Evolutionary conservation across 2,797 vertebrate species (phyloP).

Genomic region (Poeciliopsis turneri): DNA sequence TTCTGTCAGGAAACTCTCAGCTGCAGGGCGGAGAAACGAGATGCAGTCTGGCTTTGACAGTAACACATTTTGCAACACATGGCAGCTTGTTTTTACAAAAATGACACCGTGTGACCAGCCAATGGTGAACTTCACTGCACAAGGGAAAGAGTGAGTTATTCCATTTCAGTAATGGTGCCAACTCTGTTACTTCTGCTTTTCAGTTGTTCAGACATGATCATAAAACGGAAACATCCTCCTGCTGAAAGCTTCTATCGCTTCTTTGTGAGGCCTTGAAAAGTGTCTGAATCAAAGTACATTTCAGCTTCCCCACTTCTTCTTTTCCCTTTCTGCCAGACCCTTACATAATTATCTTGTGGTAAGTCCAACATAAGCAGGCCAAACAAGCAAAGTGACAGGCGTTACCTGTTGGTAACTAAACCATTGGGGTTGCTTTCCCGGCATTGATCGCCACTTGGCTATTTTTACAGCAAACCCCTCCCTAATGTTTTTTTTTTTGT

Average conservation of each 20-base stretch:
- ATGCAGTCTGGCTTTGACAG: neutral
- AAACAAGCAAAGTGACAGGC: neutral
- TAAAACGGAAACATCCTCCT: neutral
- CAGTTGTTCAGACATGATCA: neutral
- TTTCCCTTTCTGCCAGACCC: neutral
- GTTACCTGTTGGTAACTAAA: neutral
- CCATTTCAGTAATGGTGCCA: neutral
- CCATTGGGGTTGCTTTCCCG: conserved; percentile 28
- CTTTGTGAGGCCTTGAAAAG: neutral
- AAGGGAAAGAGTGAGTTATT: neutral
- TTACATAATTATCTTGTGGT: neutral
- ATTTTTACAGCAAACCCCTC: conserved; percentile 28
- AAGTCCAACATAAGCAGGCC: neutral
- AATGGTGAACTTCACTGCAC: neutral
- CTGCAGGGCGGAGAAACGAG: neutral
- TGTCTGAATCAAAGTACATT: neutral
- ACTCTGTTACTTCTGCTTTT: neutral
- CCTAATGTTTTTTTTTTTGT: neutral
- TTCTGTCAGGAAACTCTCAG: neutral
- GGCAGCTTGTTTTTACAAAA: neutral
- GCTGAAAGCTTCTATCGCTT: neutral
- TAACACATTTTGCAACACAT: conserved; percentile 30
- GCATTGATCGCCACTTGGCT: conserved; percentile 21
- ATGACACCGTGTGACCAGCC: too few relatives aligned
- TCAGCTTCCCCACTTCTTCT: neutral